These are phyloP conservation scores for Rhyacichthys aspro DNA, from an alignment of 2,797 vertebrate genomes.

Conservation along the genomic window DNA sequence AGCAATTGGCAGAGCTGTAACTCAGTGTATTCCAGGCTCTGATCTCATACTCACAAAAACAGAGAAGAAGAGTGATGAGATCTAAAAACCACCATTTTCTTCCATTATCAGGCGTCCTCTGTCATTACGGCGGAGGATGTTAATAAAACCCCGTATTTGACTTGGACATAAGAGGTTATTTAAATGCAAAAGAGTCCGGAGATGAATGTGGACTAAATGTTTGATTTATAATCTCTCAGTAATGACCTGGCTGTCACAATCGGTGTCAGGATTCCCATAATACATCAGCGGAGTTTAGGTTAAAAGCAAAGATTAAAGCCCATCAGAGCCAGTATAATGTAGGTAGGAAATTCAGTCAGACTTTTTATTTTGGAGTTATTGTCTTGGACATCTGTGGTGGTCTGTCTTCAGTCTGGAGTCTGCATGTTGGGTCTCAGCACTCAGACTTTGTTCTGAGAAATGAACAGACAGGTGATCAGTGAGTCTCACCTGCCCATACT, in stretches of 20 bases:
- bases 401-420: too few relatives aligned
- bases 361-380: too few relatives aligned
- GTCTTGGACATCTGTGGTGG: too few relatives aligned
- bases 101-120: conserved; percentile 63
- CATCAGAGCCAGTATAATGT: conserved; percentile 54
- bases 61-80: conserved; percentile 29
- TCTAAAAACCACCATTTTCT: conserved; percentile 36
- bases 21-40: conserved; percentile 49
- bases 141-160: conserved; percentile 54
- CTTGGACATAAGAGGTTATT: conserved; percentile 51
- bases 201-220: conserved; percentile 55
- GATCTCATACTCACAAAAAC: conserved; percentile 47
- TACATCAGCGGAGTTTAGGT: conserved; percentile 61
- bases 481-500: too few relatives aligned
- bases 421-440: too few relatives aligned
- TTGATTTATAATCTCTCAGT: conserved; percentile 65
- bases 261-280: conserved; percentile 66
- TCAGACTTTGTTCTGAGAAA: too few relatives aligned
- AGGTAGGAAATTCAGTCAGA: background rate
- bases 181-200: conserved; percentile 70
- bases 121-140: conserved; percentile 57
- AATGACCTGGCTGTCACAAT: conserved; percentile 68
- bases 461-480: too few relatives aligned
- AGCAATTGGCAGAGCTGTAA: too few relatives aligned
- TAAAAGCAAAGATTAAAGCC: conserved; percentile 48